Conservation (phyloP, 2,888 invertebrate species). For the Zootermopsis nevadensis region DNA sequence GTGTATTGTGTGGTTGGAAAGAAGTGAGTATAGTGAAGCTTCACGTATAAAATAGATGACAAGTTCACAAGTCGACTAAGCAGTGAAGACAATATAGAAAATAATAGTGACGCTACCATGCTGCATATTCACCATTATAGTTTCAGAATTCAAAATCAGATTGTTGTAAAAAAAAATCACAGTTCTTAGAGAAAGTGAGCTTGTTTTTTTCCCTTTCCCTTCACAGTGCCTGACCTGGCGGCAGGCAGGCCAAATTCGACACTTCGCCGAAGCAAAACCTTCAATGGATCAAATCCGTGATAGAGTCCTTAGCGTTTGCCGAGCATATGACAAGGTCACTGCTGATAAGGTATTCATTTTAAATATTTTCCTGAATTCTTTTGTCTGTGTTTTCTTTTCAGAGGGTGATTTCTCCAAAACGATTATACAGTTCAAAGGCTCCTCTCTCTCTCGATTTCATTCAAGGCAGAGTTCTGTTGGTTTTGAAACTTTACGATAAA, state of each 20-base stretch:
- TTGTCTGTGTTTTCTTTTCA: slow-evolving; percentile 59
- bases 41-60: not conserved
- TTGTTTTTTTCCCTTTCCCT: slow-evolving; percentile 45
- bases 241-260: slow-evolving; percentile 48
- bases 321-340: slow-evolving; percentile 89
- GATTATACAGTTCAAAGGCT: slow-evolving; percentile 75
- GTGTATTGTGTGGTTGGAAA: no score
- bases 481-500: slow-evolving; percentile 98
- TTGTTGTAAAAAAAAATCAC: not conserved
- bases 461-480: slow-evolving; percentile 90
- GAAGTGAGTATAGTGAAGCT: no score
- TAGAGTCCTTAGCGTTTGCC: slow-evolving; percentile 88
- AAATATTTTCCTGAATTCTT: slow-evolving; percentile 6
- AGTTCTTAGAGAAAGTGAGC: not conserved
- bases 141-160: not conserved
- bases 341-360: slow-evolving; percentile 78
- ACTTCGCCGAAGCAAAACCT: slow-evolving; percentile 64
- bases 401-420: slow-evolving; percentile 58
- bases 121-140: not conserved
- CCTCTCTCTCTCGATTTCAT: slow-evolving; percentile 87
- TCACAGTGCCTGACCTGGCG: slow-evolving; percentile 47
- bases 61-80: not conserved
- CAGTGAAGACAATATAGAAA: not conserved
- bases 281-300: slow-evolving; percentile 76
- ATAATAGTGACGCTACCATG: not conserved